Evolutionary conservation across 2,888 invertebrate species (phyloP), one percentile per base, ranked within the genome.

Genomic region (Tetragonisca angustula): DNA sequence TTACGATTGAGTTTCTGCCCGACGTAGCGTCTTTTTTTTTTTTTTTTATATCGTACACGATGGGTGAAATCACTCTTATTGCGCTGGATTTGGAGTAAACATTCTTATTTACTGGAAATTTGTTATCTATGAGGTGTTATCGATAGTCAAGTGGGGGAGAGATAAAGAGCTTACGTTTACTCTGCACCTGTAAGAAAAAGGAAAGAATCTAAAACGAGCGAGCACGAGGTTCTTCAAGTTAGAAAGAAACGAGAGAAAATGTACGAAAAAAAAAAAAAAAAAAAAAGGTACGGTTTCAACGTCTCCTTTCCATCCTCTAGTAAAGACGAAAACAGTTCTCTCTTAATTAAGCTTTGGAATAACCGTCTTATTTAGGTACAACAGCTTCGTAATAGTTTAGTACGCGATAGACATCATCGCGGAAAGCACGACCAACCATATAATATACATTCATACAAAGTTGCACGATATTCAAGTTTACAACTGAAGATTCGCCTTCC

Each of bases 311-410:
- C 59, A 24, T 19, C n/a, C 17, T 75, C 61, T 67, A 54, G 43
- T 56, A 50, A 54, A 67, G 83, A 52, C 56, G 64, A 59, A n/a
- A 64, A 74, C 56, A 73, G 65, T 62, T 85, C 81, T 85, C 81
- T 68, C 75, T 86, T 81, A 88, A 74, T 88, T 79, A 88, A 89
- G 84, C 89, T 89, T 89, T 89, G 88, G 88, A 85, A 89, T 88
- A 87, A 77, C 83, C 82, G 70, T 87, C 79, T 78, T 84, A 88
- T 80, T 81, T 88, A 86, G 86, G 84, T 89, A 88, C 78, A 83
- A 79, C 73, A 86, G 83, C 83, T 86, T 89, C 68, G 75, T 86
- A 83, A 86, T 89, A 89, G 87, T 87, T 87, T 85, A 89, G 79
- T 84, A 81, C 71, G 74, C 76, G 81, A 27, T 27, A 27, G 27